These are phyloP conservation scores for Orthochromis indermauri DNA, from an alignment of 2,113 vertebrate species.

Conservation along the genomic window DNA sequence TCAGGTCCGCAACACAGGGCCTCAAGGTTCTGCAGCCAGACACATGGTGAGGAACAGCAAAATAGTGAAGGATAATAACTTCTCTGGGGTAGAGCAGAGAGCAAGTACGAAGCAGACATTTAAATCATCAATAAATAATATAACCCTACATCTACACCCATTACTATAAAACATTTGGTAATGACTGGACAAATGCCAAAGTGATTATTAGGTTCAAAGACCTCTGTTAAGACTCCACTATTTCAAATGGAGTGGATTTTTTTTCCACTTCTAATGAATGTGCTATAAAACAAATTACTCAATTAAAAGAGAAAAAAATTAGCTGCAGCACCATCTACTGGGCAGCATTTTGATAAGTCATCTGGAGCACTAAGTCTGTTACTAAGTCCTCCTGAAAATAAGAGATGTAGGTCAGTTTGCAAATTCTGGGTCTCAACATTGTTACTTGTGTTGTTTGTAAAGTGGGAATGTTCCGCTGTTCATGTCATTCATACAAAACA, in stretches of 20 bases:
- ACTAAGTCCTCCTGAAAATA: background rate
- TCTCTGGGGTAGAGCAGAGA: background rate
- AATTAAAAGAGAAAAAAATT: background rate
- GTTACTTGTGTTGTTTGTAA: background rate
- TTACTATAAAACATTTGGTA: background rate
- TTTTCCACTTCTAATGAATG: background rate
- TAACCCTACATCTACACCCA: background rate
- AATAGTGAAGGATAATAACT: background rate
- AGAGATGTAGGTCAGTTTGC: background rate
- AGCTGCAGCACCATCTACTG: slow-evolving; percentile 16
- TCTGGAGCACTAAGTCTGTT: background rate
- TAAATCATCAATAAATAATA: background rate
- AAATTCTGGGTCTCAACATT: background rate
- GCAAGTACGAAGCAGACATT: background rate
- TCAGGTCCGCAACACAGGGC: slow-evolving; percentile 86
- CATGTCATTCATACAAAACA: background rate
- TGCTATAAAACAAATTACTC: background rate
- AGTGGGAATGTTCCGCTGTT: background rate
- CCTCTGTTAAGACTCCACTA: background rate
- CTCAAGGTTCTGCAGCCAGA: slow-evolving; percentile 75
- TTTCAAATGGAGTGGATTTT: background rate
- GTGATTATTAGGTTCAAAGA: background rate
- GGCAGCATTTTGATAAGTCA: background rate
- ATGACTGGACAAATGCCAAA: background rate
- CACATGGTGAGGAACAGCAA: slow-evolving; percentile 81